Evolutionary conservation across 1,140 invertebrate genomes (phyloP), one percentile per base, ranked within the genome.

Genomic region (roundworm (Caenorhabditis elegans)): DNA sequence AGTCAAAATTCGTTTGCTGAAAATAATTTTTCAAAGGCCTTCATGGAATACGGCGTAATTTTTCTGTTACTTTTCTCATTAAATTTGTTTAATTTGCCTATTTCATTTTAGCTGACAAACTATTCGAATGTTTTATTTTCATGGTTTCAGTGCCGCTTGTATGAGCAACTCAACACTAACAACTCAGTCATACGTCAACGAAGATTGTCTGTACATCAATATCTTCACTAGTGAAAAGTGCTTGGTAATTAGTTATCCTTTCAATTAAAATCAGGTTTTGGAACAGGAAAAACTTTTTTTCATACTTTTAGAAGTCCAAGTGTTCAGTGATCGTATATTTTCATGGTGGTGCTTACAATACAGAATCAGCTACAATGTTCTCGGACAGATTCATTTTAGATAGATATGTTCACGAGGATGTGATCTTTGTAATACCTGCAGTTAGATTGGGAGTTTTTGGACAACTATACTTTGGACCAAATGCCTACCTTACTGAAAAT

Each of bases 151-250:
- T 46, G 19, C 48, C 0, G 60, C 76, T 0, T 77, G 76, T 77
- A 49, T 48, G 76, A 31, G 48, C 26, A 77, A 77, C 19, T 48
- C 76, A 31, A 39, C 60, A 11, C 34, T 39, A 28, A 46, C 43
- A 10, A 26, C 76, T 3, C 76, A 77, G 13, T 5, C 5, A n/a
- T 77, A 3, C 3, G 11, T 77, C 17, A 48, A 34, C 19, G 76
- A 77, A 19, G 22, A 77, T 36, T 77, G 76, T 28, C 76, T 77
- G 15, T 77, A 77, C 10, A 39, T 51, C 3, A 77, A 77, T 17
- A 77, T 77, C 3, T 77, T 77, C 24, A 51, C 48, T 11, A 51
- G 48, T 28, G 48, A 51, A n/a, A 48, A 39, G 11, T 77, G 76
- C 19, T 51, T 77, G 46, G 46, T 77, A 36, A n/a, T n/a, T n/a